Base-by-base conservation (phyloP, 2,113 vertebrate genomes). In the Oryzias melastigma region DNA sequence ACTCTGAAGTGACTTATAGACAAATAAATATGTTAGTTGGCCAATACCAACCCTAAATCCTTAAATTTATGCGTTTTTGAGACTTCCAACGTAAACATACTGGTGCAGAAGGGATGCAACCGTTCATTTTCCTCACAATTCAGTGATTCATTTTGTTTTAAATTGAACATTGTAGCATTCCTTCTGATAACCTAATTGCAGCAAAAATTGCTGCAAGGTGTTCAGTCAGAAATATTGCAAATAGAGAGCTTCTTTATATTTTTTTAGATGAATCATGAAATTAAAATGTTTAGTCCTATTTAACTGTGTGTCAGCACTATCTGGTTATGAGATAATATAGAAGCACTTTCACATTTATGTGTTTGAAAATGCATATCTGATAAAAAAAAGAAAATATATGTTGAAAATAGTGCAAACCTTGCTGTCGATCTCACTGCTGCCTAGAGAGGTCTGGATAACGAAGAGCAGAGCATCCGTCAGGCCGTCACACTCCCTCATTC, bases 341-440 rank as follows among this genome's bases (percentile, higher is more conserved):
- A 58, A 7, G 48, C 40, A n/a, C 8, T 41, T 45, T 55, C 3
- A 43, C 17, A 16, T 52, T 25, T 42, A 17, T 40, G 20, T n/a
- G 45, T 45, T 40, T 63, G 13, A 71, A 63, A 63, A 55, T 43
- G 18, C 40, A 52, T 13, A 35, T 41, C 66, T 45, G 20, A 35
- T 16, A 35, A 14, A 47, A 29, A 62, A 58, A 14, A 19, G 17
- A 13, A 58, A 24, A 58, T 52, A 22, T 0, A 8, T 55, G 1
- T 66, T 66, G n/a, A 89, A 91, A 48, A 42, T 58, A 27, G 45
- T 57, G 55, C 68, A 92, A 80, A 99, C 97, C 97, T 99, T 99
- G 94, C 97, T 98, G 91, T 99, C 97, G 87, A 99, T 98, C 92
- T 98, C 97, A 64, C 90, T 95, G 93, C 95, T 98, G 76, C 97